Evolutionary conservation across 35 echinoderm and acorn worm genomes (phyloP).

Genomic region (Lytechinus pictus): DNA sequence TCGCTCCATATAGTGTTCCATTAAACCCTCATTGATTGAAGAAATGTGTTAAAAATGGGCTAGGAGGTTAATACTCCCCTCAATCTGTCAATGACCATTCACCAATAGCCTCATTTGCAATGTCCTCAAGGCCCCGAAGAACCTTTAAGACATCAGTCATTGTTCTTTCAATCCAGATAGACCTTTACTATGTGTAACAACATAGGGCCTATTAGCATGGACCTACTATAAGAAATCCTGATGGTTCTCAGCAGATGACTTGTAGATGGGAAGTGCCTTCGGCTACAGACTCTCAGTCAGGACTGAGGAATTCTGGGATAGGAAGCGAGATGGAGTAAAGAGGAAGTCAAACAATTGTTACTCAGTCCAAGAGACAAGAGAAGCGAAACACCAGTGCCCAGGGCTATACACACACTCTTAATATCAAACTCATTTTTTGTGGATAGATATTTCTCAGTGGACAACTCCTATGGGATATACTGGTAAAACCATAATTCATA

Average conservation of each 20-base stretch:
- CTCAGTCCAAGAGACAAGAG: neutral
- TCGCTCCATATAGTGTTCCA: neutral
- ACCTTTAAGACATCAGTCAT: neutral
- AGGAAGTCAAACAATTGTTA: conserved; percentile 19
- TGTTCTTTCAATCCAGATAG: neutral
- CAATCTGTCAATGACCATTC: neutral
- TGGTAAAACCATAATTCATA: too few relatives aligned
- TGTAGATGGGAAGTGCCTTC: conserved; percentile 1
- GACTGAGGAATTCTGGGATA: neutral
- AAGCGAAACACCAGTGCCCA: conserved; percentile 7
- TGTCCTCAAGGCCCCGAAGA: neutral
- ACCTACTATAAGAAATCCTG: neutral
- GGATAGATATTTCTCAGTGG: neutral
- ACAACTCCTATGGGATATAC: neutral
- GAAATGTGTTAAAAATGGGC: conserved; percentile 3
- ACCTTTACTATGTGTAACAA: neutral
- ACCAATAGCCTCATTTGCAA: neutral
- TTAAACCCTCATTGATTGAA: neutral
- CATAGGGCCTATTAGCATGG: neutral
- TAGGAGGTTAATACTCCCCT: neutral
- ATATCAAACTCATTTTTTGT: conserved; percentile 11
- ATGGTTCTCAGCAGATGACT: neutral
- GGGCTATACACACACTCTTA: neutral
- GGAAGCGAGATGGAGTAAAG: neutral
- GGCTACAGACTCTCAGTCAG: neutral